Base-by-base conservation (phyloP, 2,888 invertebrate species). In the Lycocerus yunnanus region DNA sequence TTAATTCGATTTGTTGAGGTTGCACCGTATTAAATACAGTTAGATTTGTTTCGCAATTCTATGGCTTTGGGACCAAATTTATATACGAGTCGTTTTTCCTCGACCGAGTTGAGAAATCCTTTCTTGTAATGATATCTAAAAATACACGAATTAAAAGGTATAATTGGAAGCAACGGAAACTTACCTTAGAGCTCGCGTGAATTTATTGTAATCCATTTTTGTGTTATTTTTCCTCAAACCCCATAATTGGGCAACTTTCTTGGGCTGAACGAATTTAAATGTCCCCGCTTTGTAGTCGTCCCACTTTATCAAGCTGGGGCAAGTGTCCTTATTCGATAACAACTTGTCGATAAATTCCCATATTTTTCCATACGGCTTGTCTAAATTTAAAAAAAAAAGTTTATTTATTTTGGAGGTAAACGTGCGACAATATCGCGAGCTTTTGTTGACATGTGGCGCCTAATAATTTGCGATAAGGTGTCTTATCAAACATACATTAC, bases 161-260 rank as follows among this genome's bases (percentile, higher is more conserved):
- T 10, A 16, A 15, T 15, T 1, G 24, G 27, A 13, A 69, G 27
- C 65, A 61, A 2, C 11, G 18, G n/a, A 27, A 15, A 65, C 63
- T 73, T 85, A 93, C 93, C 94, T 90, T 93, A 97, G 95, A 14
- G 97, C 97, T 78, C 97, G 88, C 86, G 95, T 96, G 83, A 97
- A 91, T 87, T 97, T 97, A 86, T 97, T 97, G 84, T 96, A 97
- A 60, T 94, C 96, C 97, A 97, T 97, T 84, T 93, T 92, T 68
- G 92, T 92, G 84, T 97, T 97, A 85, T 94, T 93, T 85, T 96
- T 96, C 85, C 94, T 86, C 77, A 92, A 91, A 3, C 96, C 96
- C 97, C 97, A 97, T 65, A 95, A 89, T 82, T 93, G 92, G 1
- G 97, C 96, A 4, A 97, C 94, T 83, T 93, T 93, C 82, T 95